Conservation (phyloP, 1,140 invertebrate species). For the Varroa destructor region DNA sequence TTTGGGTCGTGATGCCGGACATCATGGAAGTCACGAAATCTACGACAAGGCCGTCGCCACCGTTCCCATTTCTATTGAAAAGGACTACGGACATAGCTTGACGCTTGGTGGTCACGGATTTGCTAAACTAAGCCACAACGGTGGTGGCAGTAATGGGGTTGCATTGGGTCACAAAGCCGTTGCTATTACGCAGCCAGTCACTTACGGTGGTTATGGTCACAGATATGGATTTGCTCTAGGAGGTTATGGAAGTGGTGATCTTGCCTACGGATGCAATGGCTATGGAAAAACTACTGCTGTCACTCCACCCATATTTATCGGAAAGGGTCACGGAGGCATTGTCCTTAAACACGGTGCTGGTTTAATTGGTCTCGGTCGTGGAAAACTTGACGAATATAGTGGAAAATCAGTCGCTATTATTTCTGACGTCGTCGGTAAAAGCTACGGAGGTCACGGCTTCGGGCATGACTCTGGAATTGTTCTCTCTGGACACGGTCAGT, state of each 20-base stretch:
- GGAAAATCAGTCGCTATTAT: background rate
- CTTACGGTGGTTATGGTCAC: slow-evolving; percentile 6
- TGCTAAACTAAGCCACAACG: background rate
- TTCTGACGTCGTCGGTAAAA: background rate
- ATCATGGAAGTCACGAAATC: background rate
- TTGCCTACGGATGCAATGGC: background rate
- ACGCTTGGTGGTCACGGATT: too few species aligned
- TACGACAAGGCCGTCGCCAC: too few species aligned
- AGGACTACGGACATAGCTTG: too few species aligned
- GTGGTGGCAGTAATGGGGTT: background rate
- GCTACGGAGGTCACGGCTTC: background rate
- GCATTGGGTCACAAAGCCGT: background rate
- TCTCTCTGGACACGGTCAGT: background rate
- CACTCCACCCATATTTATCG: background rate
- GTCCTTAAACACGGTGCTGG: background rate
- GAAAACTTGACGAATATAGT: background rate
- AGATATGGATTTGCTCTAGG: background rate
- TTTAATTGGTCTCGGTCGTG: background rate
- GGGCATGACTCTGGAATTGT: background rate
- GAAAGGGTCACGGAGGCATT: slow-evolving; percentile 1
- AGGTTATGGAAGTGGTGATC: background rate
- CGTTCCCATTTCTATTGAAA: too few species aligned
- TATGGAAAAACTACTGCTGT: background rate
- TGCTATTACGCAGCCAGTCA: too few species aligned
- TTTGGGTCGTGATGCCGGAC: background rate